phyloP scores from a whole-genome alignment of 2,113 vertebrate species.

The Setophaga coronata region DNA sequence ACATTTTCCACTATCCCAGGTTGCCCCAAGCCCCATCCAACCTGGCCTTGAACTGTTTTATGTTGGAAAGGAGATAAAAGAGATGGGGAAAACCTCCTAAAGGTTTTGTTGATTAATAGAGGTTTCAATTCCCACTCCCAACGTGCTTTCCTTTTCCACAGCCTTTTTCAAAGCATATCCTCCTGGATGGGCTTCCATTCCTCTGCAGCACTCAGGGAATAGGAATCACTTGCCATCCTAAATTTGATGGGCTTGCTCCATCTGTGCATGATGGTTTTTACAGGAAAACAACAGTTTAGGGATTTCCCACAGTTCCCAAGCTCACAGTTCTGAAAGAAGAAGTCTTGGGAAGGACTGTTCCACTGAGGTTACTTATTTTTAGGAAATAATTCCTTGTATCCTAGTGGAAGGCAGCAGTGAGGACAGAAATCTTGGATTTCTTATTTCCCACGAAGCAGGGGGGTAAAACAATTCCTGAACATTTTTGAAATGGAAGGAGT shows the following conservation, averaged over 20 bases:
- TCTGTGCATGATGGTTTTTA: neutral
- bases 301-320: neutral
- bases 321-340: neutral
- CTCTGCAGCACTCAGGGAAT: accelerated
- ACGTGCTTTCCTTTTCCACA: neutral
- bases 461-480: neutral
- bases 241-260: neutral
- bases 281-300: neutral
- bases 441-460: neutral
- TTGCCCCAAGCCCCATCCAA: neutral
- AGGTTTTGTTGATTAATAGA: neutral
- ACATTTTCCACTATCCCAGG: neutral
- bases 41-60: no score
- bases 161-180: accelerated
- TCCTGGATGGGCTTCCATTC: neutral
- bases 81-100: neutral
- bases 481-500: neutral
- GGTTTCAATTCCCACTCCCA: neutral
- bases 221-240: neutral
- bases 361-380: neutral
- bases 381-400: neutral
- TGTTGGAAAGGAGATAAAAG: neutral
- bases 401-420: neutral
- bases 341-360: neutral
- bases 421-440: neutral